Conservation (phyloP, 2,113 vertebrate genomes). For the Grammomys dolichurus region DNA sequence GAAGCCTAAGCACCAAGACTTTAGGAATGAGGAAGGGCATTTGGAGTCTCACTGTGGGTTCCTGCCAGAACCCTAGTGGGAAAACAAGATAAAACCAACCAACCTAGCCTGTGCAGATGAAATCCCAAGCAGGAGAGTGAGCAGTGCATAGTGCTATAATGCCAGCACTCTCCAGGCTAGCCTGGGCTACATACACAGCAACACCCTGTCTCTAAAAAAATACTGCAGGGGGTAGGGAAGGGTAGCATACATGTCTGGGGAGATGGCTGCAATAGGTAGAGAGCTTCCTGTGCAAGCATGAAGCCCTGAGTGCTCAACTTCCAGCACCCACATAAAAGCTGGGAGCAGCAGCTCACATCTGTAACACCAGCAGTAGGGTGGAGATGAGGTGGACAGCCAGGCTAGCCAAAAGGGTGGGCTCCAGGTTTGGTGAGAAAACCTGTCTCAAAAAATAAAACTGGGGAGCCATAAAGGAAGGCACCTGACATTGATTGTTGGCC, state of each 20-base stretch:
- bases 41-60: background rate
- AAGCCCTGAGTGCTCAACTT: background rate
- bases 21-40: background rate
- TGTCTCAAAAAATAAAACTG: background rate
- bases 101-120: background rate
- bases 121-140: background rate
- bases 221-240: background rate
- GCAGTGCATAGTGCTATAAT: background rate
- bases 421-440: background rate
- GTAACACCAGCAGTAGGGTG: too few relatives aligned
- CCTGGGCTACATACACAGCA: background rate
- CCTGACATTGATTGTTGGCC: background rate
- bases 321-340: background rate
- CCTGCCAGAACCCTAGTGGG: background rate
- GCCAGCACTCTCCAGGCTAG: background rate
- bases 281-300: background rate
- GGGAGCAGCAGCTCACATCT: background rate
- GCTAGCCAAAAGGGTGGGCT: background rate
- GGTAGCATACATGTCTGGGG: background rate
- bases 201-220: background rate
- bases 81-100: background rate
- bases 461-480: too few relatives aligned
- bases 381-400: background rate
- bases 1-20: background rate
- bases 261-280: background rate